Conservation (phyloP, 2,113 vertebrate species). For the Neolamprologus modestus region DNA sequence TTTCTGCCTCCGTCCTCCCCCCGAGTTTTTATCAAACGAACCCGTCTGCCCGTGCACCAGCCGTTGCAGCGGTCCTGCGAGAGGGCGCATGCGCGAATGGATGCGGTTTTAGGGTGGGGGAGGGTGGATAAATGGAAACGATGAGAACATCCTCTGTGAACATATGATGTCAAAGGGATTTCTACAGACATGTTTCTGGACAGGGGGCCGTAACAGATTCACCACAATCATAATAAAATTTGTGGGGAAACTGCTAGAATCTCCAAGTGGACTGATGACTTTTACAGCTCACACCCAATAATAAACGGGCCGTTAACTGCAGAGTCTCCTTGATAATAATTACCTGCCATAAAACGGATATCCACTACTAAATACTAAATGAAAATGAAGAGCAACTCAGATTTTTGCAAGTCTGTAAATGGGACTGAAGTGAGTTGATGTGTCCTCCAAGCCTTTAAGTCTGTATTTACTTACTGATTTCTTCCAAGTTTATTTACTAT, state of each 20-base stretch:
- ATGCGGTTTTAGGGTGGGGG: slow-evolving; percentile 61
- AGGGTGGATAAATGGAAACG: slow-evolving; percentile 49
- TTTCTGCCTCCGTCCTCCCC: slow-evolving; percentile 1
- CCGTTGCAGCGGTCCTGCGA: neutral
- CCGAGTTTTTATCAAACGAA: slow-evolving; percentile 24
- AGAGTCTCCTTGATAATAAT: neutral
- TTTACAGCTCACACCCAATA: neutral
- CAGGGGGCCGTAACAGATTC: neutral
- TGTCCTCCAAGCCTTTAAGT: neutral
- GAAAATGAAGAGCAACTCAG: neutral
- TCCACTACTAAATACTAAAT: neutral
- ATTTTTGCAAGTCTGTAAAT: neutral
- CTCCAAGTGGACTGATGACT: neutral
- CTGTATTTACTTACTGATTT: neutral
- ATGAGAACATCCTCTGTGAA: slow-evolving; percentile 53
- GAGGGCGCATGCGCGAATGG: slow-evolving; percentile 63
- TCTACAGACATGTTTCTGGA: slow-evolving; percentile 33
- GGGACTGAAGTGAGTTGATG: neutral
- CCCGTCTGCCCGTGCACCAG: neutral
- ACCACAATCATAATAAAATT: neutral
- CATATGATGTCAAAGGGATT: slow-evolving; percentile 62
- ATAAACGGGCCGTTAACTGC: neutral
- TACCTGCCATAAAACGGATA: neutral
- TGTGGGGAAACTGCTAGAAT: neutral
- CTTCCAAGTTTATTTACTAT: neutral